Evolutionary conservation across 2,888 invertebrate species (phyloP).

Genomic region (Drosophila kambysellisi): DNA sequence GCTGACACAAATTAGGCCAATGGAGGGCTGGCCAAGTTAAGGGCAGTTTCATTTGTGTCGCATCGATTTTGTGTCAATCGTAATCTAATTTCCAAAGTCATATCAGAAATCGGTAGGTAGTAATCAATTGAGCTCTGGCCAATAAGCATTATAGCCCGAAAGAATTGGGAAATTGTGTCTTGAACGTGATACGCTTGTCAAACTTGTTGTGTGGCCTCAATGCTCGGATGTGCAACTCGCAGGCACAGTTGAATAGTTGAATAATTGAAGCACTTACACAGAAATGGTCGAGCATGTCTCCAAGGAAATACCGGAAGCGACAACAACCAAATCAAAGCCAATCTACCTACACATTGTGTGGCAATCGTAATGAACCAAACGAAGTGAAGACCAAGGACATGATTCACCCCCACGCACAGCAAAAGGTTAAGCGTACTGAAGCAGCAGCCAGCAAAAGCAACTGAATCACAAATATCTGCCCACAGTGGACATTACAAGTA

Average conservation of each 20-base stretch:
- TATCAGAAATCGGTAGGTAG: constrained; percentile 20
- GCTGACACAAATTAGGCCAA: constrained; percentile 14
- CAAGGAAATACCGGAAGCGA: constrained; percentile 32
- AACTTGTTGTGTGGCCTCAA: constrained; percentile 27
- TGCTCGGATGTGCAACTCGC: constrained; percentile 60
- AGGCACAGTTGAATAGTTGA: constrained; percentile 56
- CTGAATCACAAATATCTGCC: constrained; percentile 40
- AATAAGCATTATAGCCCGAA: constrained; percentile 22
- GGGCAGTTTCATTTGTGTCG: constrained; percentile 31
- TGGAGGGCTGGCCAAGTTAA: constrained; percentile 1
- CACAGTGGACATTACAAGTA: constrained; percentile 12
- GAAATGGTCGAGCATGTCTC: constrained; percentile 45
- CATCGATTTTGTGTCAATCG: constrained; percentile 69
- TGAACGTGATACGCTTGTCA: constrained; percentile 58
- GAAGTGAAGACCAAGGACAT: constrained; percentile 13
- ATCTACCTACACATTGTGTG: constrained; percentile 40
- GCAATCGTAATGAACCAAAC: constrained; percentile 36
- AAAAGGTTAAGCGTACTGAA: constrained; percentile 41
- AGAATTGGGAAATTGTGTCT: constrained; percentile 42
- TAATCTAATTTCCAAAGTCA: constrained; percentile 21
- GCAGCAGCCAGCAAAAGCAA: constrained; percentile 28
- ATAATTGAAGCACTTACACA: constrained; percentile 59
- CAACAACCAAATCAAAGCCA: constrained; percentile 59
- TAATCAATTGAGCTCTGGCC: constrained; percentile 44
- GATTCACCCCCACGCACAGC: constrained; percentile 1